phyloP scores from a whole-genome alignment of 2,888 invertebrate genomes.

The Mylabris sibirica region DNA sequence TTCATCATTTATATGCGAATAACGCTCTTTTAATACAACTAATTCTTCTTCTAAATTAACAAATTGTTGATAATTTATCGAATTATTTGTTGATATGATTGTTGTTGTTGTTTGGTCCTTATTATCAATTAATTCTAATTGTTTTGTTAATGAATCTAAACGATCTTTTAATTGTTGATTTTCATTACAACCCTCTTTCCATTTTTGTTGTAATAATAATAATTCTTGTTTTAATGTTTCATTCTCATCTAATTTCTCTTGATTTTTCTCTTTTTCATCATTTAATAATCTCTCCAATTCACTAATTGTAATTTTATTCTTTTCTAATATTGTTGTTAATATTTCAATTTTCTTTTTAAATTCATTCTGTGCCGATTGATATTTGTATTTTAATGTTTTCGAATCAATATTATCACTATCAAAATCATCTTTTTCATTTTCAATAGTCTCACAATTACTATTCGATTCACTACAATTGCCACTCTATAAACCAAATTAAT shows the following conservation, averaged over 20 bases:
- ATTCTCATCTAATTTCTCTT: constrained; percentile 47
- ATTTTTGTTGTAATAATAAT: constrained; percentile 57
- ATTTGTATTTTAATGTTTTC: constrained; percentile 59
- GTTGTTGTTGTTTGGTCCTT: constrained; percentile 54
- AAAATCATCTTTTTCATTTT: constrained; percentile 37
- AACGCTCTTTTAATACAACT: constrained; percentile 75
- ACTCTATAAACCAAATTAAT: neutral
- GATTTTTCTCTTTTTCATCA: constrained; percentile 50
- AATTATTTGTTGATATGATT: constrained; percentile 45
- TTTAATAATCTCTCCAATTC: constrained; percentile 49
- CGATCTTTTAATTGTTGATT: constrained; percentile 62
- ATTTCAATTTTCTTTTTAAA: constrained; percentile 55
- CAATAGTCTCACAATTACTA: constrained; percentile 19
- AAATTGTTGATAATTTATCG: constrained; percentile 62
- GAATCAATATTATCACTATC: constrained; percentile 50
- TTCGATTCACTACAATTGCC: neutral
- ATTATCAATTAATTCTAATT: constrained; percentile 49
- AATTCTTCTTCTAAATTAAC: constrained; percentile 76
- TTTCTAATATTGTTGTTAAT: constrained; percentile 51
- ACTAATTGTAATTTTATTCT: constrained; percentile 50
- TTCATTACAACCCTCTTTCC: constrained; percentile 63
- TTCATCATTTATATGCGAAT: constrained; percentile 71
- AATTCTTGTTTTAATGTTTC: constrained; percentile 52
- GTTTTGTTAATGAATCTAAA: constrained; percentile 46
- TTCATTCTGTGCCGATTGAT: constrained; percentile 56